Conservation (phyloP, 2,113 vertebrate genomes). For the Phainopepla nitens region DNA sequence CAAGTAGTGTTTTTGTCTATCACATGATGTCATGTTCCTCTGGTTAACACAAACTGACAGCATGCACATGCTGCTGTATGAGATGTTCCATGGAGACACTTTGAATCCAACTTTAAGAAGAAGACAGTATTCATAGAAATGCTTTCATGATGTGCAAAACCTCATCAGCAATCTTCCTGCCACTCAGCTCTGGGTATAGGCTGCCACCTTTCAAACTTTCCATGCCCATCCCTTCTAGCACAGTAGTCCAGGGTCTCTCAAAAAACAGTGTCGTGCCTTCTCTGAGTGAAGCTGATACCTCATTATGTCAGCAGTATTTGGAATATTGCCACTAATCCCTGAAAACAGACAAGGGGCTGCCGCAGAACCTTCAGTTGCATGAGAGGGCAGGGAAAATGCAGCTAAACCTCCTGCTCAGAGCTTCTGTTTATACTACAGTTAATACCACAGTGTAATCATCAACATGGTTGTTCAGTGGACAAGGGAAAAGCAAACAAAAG, state of each 20-base stretch:
- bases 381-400: slow-evolving; percentile 26
- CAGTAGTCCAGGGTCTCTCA: neutral
- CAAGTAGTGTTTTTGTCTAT: neutral
- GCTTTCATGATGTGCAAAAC: neutral
- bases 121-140: neutral
- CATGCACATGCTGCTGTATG: neutral
- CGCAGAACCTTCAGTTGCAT: neutral
- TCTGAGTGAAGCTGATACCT: neutral
- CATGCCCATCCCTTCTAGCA: neutral
- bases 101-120: neutral
- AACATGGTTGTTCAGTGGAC: slow-evolving; percentile 2
- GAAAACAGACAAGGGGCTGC: slow-evolving; percentile 25
- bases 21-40: neutral
- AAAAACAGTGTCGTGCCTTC: neutral
- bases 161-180: neutral
- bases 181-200: neutral
- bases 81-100: neutral
- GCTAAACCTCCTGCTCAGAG: slow-evolving; percentile 4
- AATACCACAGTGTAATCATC: slow-evolving; percentile 29
- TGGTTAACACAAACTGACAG: neutral
- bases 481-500: slow-evolving; percentile 44
- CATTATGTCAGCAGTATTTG: slow-evolving; percentile 32
- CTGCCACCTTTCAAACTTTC: neutral
- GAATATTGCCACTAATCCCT: slow-evolving; percentile 42
- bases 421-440: slow-evolving; percentile 28